Base-by-base conservation (phyloP, 2,888 invertebrate species). In the Drosophila borealis region DNA sequence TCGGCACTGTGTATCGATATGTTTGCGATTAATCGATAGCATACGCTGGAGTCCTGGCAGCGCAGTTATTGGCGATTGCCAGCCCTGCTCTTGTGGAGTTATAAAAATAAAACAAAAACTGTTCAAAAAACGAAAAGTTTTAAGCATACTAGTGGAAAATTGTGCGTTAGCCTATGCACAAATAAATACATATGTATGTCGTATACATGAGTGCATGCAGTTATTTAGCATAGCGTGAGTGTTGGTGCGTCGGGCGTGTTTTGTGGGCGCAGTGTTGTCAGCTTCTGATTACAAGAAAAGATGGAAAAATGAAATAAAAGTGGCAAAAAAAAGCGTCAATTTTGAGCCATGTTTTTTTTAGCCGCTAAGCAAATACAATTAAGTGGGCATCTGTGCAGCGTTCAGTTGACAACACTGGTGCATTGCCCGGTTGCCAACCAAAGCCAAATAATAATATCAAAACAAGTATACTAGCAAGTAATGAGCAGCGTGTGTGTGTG, bases 61-160 rank as follows among this genome's bases (percentile, higher is more conserved):
- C 53, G 45, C 53, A 65, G 42, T 39, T 65, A 54, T 65, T 65
- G 65, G 53, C 59, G n/a, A 76, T 54, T 55, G 61, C 77, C 72
- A 74, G 72, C 77, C 74, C 74, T 74, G 77, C 34, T 65, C 44
- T 51, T 62, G 39, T 57, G 50, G 10, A 78, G 68, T 78, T 57
- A 63, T 54, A 60, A 77, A 78, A 56, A 63, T 68, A 68, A 60
- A 70, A 62, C 65, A 59, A 70, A 72, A 78, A 56, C 14, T 60
- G 45, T 53, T 72, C 21, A 25, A 59, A 67, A 59, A 45, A 13
- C 42, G 11, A 14, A 50, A 49, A 29, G 21, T 6, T 9, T 39
- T 14, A 64, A 49, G 21, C 25, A 53, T n/a, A 53, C 13, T 54
- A 37, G 45, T 53, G 14, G 9, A 42, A 36, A 42, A 17, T 55